Base-by-base conservation (phyloP, 2,797 vertebrate species). In the Cirrhinus mrigala region DNA sequence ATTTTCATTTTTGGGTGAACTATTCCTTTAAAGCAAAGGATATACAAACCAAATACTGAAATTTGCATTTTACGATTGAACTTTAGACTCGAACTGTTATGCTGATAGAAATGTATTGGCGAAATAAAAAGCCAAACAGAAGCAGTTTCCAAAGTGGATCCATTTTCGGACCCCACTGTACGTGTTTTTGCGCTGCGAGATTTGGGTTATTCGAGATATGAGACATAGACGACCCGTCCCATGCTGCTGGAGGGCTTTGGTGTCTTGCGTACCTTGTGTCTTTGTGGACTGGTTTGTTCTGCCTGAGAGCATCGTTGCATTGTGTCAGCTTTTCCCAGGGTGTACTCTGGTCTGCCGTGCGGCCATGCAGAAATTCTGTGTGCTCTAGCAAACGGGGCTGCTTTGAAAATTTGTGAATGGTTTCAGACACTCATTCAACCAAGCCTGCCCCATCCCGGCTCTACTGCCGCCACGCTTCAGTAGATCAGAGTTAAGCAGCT, bases 301-400 rank as follows among this genome's bases (percentile, higher is more conserved):
- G 91, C 91, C 88, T 94, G 90, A 92, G 87, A 89, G 91, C 90
- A 90, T 90, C 48, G 48, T 90, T 82, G 92, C 89, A 88, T 92
- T 89, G 91, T 91, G 92, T 94, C 92, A 92, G 93, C 92, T 92
- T 94, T 95, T 95, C 94, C 94, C 94, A 94, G 92, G 91, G 91
- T 90, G 89, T 90, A 92, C 86, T 10, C 79, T 89, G 91, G 90
- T 91, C 91, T 91, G 91, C 90, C 89, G 90, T 92, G 93, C 94
- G 90, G 86, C 93, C 93, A 94, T 90, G 93, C 94, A 96, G 93
- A 95, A 94, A 94, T 91, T 94, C 92, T 94, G 93, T 95, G 87
- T 93, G 92, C 92, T 94, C 92, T 94, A 87, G 94, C 92, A 91
- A 93, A 91, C 71, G 87, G 85, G 88, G 1, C 33, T 83, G 92